Base-by-base conservation (phyloP, 2,888 invertebrate species). In the Antheraea yamamai region DNA sequence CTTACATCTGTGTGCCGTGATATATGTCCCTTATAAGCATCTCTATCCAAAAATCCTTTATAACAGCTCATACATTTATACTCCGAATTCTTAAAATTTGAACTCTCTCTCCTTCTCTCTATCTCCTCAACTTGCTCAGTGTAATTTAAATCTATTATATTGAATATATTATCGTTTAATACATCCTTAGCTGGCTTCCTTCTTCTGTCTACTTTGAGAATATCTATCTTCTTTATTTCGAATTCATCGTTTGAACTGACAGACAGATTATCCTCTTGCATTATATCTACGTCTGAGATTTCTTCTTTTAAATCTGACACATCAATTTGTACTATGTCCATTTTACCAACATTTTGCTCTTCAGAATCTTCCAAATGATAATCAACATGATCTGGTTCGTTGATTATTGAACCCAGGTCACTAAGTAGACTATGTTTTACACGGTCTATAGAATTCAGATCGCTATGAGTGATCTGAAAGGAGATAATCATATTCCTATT, bases 31-130 rank as follows among this genome's bases (percentile, higher is more conserved):
- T 72, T 74, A 16, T 35, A 80, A 0, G 75, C 73, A 4, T 76
- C 73, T 52, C 35, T 55, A 75, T 79, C 76, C 4, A 74, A 23
- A 52, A 77, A 78, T 0, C 80, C 78, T 73, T 80, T 80, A 35
- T 51, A 79, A 52, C 79, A 80, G 14, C 75, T 76, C 26, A 12
- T 35, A 2, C 80, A 79, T 8, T 78, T 80, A n/a, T 30, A 79
- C 7, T 35, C 76, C 0, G 76, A 76, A 71, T 80, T 76, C 20
- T 73, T 78, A 51, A 75, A 78, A 47, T 77, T 76, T 0, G 58
- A 14, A 4, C 75, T 74, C 26, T 75, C 74, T 14, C 75, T 61
- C 10, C 74, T 73, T 10, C 75, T 79, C 8, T 58, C 23, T 0
- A 80, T 35, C 14, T 77, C 75, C 74, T 77, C 70, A 51, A 81